These are phyloP conservation scores for Galbula dea DNA, from an alignment of 2,113 vertebrate genomes.

Conservation along the genomic window DNA sequence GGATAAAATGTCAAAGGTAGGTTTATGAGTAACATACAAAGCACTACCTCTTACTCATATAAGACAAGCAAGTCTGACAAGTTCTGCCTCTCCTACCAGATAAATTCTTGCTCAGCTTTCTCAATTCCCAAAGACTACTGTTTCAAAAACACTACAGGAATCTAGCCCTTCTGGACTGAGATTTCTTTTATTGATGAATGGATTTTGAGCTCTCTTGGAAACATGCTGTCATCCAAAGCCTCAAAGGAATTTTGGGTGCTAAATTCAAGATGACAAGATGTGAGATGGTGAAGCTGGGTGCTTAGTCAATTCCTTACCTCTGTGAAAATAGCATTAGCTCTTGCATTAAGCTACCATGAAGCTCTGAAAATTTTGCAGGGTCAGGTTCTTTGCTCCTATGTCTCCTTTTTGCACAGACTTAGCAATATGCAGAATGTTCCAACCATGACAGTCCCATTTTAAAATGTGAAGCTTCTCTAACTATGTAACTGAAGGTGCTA, in stretches of 20 bases:
- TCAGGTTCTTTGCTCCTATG: background rate
- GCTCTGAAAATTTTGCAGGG: background rate
- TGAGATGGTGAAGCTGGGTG: background rate
- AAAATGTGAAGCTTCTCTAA: background rate
- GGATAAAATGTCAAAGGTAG: conserved; percentile 21
- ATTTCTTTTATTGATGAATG: background rate
- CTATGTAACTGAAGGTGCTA: background rate
- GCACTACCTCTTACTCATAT: background rate
- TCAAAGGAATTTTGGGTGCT: background rate
- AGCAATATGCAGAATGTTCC: background rate
- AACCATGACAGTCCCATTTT: background rate
- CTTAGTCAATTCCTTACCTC: background rate
- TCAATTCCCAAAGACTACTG: conserved; percentile 13
- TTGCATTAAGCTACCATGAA: background rate
- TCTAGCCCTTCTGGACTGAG: background rate
- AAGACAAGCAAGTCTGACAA: conserved; percentile 42
- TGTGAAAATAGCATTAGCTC: background rate
- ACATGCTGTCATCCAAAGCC: background rate
- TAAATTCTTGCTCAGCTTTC: conserved; percentile 3
- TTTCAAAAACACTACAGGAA: conserved; percentile 45
- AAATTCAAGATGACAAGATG: background rate
- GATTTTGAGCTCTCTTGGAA: background rate
- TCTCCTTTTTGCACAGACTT: background rate
- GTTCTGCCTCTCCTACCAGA: conserved; percentile 33
- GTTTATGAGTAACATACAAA: conserved; percentile 2